Evolutionary conservation across 2,797 vertebrate genomes (phyloP), one percentile per base, ranked within the genome.

Genomic region (Argentina silus): DNA sequence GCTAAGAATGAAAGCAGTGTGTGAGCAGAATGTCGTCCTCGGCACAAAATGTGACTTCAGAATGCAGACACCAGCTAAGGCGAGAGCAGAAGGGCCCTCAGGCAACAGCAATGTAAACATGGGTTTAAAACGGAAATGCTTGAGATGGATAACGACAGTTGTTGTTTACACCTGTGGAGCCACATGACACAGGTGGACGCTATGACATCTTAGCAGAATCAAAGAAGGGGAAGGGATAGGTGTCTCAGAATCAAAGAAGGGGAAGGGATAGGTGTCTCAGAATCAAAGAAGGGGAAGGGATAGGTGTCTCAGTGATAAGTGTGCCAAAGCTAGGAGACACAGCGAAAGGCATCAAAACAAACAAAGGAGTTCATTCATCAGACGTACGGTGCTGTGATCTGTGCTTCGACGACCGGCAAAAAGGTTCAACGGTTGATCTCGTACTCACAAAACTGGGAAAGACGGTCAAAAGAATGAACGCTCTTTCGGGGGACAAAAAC

Each of bases 301-400:
- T 15, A 5, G 43, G 9, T 8, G 8, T n/a, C 19, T 10, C n/a
- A 12, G 3, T 4, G 15, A 11, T 36, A 8, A 19, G n/a, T 0
- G 44, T 9, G 17, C n/a, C 63, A 17, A 65, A 23, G 11, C 55
- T 43, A 73, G 53, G 63, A 50, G 51, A 36, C 68, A 67, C 68
- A 67, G 53, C 27, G 4, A 36, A 36, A 36, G 27, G 27, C 27
- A 1, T 36, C 27, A 36, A 36, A 36, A 36, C 27, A 36, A 2
- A 59, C 10, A 53, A 66, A 43, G 12, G 59, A 36, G 44, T 15
- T 56, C 70, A 76, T 74, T 76, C 64, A 76, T 78, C 51, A 60
- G 67, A 79, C 60, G n/a, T 21, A 27, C n/a, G 3, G 67, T 59
- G 56, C 8, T 19, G 17, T 23, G 7, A 36, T 4, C 27, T 36